Conservation (phyloP, 2,888 invertebrate species). For the Campaea margaritaria region DNA sequence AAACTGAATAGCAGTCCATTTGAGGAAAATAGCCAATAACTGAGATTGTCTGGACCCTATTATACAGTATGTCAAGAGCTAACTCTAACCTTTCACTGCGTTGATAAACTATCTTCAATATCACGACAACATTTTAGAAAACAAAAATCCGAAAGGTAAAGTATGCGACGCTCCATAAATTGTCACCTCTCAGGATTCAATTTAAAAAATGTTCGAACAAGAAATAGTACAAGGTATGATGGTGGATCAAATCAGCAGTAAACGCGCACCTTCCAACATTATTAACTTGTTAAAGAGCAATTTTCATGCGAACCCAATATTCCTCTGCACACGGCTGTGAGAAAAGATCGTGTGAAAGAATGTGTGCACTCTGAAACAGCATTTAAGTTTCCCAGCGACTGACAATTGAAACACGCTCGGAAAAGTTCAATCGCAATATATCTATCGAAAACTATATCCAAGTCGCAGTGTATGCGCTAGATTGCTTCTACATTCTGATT, state of each 20-base stretch:
- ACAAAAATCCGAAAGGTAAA: too few species aligned
- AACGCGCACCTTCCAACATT: constrained; percentile 13
- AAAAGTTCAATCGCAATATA: constrained; percentile 23
- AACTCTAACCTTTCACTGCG: background rate
- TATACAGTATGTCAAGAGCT: background rate
- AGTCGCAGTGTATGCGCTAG: constrained; percentile 26
- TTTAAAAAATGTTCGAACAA: constrained; percentile 8
- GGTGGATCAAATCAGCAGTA: constrained; percentile 15
- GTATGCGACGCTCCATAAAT: background rate
- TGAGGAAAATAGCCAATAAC: constrained; percentile 29
- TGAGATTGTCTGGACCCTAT: background rate
- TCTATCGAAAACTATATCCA: constrained; percentile 23
- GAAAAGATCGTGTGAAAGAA: constrained; percentile 27
- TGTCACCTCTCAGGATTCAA: background rate
- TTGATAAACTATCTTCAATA: too few species aligned
- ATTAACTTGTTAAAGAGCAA: constrained; percentile 23
- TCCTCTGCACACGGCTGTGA: constrained; percentile 25
- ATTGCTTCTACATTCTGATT: constrained; percentile 30
- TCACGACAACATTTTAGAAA: too few species aligned
- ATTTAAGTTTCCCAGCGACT: constrained; percentile 30
- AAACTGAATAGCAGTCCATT: constrained; percentile 3
- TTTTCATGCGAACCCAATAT: constrained; percentile 26
- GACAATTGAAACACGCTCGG: constrained; percentile 20
- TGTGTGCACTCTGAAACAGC: constrained; percentile 34
- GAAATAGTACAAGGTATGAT: constrained; percentile 11